These are phyloP conservation scores for Temnothorax nylanderi DNA, from an alignment of 1,140 invertebrate genomes.

Conservation along the genomic window DNA sequence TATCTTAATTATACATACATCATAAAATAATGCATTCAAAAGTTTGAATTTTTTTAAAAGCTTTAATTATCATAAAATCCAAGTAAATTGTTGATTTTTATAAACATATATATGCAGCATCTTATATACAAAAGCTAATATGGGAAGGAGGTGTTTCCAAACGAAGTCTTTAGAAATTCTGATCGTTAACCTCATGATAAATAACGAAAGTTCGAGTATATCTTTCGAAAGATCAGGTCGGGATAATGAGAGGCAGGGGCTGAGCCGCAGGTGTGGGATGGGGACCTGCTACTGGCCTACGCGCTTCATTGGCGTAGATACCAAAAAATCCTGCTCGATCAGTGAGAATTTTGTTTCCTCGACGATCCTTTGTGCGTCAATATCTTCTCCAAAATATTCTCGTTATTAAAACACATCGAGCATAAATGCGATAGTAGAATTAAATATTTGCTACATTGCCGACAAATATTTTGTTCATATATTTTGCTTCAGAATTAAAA, in stretches of 20 bases:
- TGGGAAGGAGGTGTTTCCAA: conserved; percentile 71
- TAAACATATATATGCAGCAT: not conserved
- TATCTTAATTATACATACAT: conserved; percentile 6
- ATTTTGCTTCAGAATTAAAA: not conserved
- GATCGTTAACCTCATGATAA: conserved; percentile 83
- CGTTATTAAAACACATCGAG: not conserved
- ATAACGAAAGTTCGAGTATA: conserved; percentile 83
- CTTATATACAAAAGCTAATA: conserved; percentile 60
- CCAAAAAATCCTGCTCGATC: conserved; percentile 68
- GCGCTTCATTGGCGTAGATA: conserved; percentile 82
- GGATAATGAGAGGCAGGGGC: conserved; percentile 84
- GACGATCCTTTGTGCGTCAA: not conserved
- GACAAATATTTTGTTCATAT: not conserved
- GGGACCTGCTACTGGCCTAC: conserved; percentile 83
- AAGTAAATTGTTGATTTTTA: conserved; percentile 49
- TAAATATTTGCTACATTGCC: not conserved
- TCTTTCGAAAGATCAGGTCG: conserved; percentile 83
- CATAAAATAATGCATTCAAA: not conserved
- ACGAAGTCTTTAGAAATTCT: conserved; percentile 80
- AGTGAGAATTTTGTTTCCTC: conserved; percentile 18
- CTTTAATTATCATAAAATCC: conserved; percentile 8
- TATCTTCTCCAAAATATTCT: not conserved
- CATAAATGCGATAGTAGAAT: not conserved
- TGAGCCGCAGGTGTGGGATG: conserved; percentile 83
- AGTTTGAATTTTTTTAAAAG: not conserved